Conservation (phyloP, 2,113 vertebrate genomes). For the Hassar affinis region DNA sequence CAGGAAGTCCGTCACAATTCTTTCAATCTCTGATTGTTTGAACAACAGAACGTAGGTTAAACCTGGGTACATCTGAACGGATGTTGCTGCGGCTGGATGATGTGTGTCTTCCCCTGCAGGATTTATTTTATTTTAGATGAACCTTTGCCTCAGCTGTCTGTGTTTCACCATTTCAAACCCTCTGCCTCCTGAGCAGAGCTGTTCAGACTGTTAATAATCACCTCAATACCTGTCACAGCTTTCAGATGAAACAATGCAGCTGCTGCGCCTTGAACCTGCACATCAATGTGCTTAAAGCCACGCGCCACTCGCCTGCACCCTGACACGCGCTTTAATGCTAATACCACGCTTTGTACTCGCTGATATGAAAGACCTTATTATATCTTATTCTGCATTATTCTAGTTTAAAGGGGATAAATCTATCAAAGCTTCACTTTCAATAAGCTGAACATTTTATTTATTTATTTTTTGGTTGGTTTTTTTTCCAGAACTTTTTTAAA, state of each 20-base stretch:
- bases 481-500: conserved; percentile 70
- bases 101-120: conserved; percentile 52
- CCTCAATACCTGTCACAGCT: conserved; percentile 76
- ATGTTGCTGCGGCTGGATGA: conserved; percentile 60
- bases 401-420: conserved; percentile 70
- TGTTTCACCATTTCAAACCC: conserved; percentile 71
- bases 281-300: conserved; percentile 76
- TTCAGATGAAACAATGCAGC: conserved; percentile 73
- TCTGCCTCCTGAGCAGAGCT: conserved; percentile 62
- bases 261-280: conserved; percentile 67
- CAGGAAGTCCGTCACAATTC: conserved; percentile 54
- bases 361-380: conserved; percentile 78
- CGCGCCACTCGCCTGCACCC: conserved; percentile 55
- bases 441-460: conserved; percentile 60
- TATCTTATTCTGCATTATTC: conserved; percentile 79
- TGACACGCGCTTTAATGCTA: conserved; percentile 75
- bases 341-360: conserved; percentile 73
- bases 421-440: conserved; percentile 78
- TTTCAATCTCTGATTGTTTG: conserved; percentile 63
- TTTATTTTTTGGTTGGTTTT: conserved; percentile 64
- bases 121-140: conserved; percentile 63
- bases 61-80: conserved; percentile 58
- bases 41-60: conserved; percentile 63
- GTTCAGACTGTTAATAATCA: conserved; percentile 70
- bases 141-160: conserved; percentile 71